Base-by-base conservation (phyloP, 2,797 vertebrate genomes). In the Pseudochromis fuscus region DNA sequence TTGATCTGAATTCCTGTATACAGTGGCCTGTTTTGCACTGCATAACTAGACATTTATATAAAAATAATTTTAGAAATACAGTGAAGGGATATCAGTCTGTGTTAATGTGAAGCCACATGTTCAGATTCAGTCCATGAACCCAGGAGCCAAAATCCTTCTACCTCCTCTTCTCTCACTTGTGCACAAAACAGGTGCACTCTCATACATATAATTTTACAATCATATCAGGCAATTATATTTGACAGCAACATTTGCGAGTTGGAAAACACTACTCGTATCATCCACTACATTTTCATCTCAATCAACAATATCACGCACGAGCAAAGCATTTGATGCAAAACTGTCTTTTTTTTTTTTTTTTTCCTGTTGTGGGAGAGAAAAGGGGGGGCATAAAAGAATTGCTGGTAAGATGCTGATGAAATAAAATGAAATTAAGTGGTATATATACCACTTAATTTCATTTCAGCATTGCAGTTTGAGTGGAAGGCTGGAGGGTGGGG, bases 401-500 rank as follows among this genome's bases (percentile, higher is more conserved):
- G 71, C 80, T 69, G 65, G 50, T 85, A 66, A 84, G 79, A 70
- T 58, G 77, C 83, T 89, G 88, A 90, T 91, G 85, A 91, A 91
- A 93, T 85, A 21, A 88, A 87, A 80, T 87, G 83, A 89, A 90
- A 87, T 84, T 35, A 76, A 82, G 67, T 67, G 63, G 28, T 85
- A 42, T 74, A 66, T 66, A 74, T 42, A 85, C 28, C 63, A 67
- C 67, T 82, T 76, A 35, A 84, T 87, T 90, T 89, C 83, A 87
- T 80, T 87, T 88, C 19, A 85, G 75, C 58, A 59, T 61, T 68
- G 50, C 63, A 74, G 53, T 82, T 79, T 79, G 77, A 25, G 33
- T 75, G 55, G 42, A 66, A 70, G 73, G 38, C 15, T 24, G 57
- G 12, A 31, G 44, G 53, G 3, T n/a, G 64, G 55, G 37, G 35